Percentiles rank a stretch among this genome's conserved stretches.
Conservation (phyloP, 2,888 invertebrate genomes). For the Tuberolachnus salignus region DNA sequence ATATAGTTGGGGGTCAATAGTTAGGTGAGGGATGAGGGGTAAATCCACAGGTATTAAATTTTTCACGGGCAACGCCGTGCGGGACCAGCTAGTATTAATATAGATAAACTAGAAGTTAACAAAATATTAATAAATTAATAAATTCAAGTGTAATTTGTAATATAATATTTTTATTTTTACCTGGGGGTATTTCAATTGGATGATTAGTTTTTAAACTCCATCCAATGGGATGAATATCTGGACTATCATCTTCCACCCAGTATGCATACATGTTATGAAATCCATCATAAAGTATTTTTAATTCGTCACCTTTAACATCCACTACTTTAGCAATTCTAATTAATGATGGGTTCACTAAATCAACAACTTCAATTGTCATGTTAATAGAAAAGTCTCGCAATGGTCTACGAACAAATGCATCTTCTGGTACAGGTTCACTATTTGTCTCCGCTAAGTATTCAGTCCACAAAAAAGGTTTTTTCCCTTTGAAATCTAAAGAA, state of each 20-base stretch:
- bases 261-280: slow-evolving; percentile 84
- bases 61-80: too few relatives aligned
- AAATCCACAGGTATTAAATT: too few relatives aligned
- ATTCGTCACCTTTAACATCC: slow-evolving; percentile 63
- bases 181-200: slow-evolving; percentile 82
- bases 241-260: slow-evolving; percentile 89
- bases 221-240: slow-evolving; percentile 88
- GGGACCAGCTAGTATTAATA: too few relatives aligned
- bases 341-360: slow-evolving; percentile 71
- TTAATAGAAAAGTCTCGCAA: slow-evolving; percentile 76
- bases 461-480: slow-evolving; percentile 82
- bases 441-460: slow-evolving; percentile 79
- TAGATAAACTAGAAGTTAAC: too few relatives aligned
- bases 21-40: too few relatives aligned
- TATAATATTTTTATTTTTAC: slow-evolving; percentile 64
- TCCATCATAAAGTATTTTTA: slow-evolving; percentile 80
- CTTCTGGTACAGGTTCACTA: slow-evolving; percentile 76
- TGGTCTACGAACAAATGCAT: slow-evolving; percentile 81
- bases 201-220: slow-evolving; percentile 92
- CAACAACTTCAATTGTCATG: slow-evolving; percentile 73
- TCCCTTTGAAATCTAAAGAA: slow-evolving; percentile 71
- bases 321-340: slow-evolving; percentile 85
- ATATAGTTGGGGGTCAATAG: too few relatives aligned
- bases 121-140: background rate
- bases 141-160: background rate